These are phyloP conservation scores for Stenchaetothrips biformis DNA, from an alignment of 2,888 invertebrate genomes.

Conservation along the genomic window DNA sequence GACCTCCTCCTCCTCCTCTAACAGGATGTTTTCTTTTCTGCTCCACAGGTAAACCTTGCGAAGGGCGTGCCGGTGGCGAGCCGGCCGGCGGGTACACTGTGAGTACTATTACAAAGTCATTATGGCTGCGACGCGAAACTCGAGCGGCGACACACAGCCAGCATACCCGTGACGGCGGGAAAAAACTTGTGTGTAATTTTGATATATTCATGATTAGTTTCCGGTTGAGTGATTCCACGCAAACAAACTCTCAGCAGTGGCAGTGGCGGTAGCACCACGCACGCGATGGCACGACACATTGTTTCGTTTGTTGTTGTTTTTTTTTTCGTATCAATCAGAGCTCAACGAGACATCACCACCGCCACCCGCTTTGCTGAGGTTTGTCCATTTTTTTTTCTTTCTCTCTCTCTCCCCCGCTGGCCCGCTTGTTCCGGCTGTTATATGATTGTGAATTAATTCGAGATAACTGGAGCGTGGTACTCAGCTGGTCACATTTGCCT, in stretches of 20 bases:
- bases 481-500: conserved; percentile 4
- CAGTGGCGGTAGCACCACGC: background rate
- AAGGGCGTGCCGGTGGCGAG: too few species aligned
- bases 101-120: background rate
- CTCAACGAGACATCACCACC: background rate
- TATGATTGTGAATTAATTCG: conserved; percentile 24
- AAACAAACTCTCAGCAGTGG: background rate
- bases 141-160: background rate
- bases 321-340: conserved; percentile 3
- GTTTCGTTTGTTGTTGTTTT: conserved; percentile 3
- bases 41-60: too few species aligned
- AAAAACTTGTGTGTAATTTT: conserved; percentile 11
- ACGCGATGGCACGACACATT: background rate
- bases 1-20: too few species aligned
- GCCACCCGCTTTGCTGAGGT: background rate
- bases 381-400: conserved; percentile 9
- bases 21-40: too few species aligned
- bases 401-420: background rate
- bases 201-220: conserved; percentile 22
- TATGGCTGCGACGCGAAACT: background rate
- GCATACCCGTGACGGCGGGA: background rate
- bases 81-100: too few species aligned
- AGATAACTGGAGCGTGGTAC: conserved; percentile 3
- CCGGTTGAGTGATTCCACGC: background rate
- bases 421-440: conserved; percentile 14